A percentile compares a stretch with the other conserved stretches of the same genome.
Evolutionary conservation across 1,140 invertebrate genomes (phyloP).

Genomic region (Drosophila mojavensis): DNA sequence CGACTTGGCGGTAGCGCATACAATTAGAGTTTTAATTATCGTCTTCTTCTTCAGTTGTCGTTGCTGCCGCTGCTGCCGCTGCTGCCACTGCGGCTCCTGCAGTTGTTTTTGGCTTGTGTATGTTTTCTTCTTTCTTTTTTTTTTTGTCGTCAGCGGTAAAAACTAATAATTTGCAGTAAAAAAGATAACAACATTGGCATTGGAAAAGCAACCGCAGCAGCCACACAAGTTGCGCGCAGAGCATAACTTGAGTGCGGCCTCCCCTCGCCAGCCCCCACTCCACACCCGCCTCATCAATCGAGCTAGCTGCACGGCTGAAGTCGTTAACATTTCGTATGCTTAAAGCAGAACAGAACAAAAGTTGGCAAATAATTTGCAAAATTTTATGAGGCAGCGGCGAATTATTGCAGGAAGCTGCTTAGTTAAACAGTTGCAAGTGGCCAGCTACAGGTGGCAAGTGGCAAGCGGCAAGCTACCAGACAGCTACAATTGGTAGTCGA

Average conservation of each 20-base stretch:
- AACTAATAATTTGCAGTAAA: slow-evolving; percentile 82
- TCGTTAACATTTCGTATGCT: slow-evolving; percentile 46
- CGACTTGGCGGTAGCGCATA: slow-evolving; percentile 66
- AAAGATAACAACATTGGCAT: slow-evolving; percentile 77
- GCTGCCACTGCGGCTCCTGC: not conserved
- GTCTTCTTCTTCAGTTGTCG: slow-evolving; percentile 46
- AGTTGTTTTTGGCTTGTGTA: slow-evolving; percentile 12
- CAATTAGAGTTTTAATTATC: slow-evolving; percentile 80
- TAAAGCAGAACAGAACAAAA: slow-evolving; percentile 69
- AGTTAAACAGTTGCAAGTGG: slow-evolving; percentile 61
- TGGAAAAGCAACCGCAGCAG: slow-evolving; percentile 56
- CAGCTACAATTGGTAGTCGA: not conserved
- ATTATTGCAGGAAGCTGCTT: slow-evolving; percentile 67
- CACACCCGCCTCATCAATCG: not conserved
- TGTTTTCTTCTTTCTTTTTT: slow-evolving; percentile 1
- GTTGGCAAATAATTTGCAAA: slow-evolving; percentile 77
- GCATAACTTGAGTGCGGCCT: slow-evolving; percentile 52
- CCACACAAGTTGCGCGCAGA: slow-evolving; percentile 70
- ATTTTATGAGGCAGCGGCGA: slow-evolving; percentile 66
- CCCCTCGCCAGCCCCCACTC: not conserved
- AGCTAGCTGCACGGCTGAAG: not conserved
- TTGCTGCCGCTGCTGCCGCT: not conserved
- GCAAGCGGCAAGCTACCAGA: slow-evolving; percentile 12
- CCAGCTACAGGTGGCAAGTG: slow-evolving; percentile 13
- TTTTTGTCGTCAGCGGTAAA: slow-evolving; percentile 74